Base-by-base conservation (phyloP, 2,797 vertebrate genomes). In the Centropyge bicolor region DNA sequence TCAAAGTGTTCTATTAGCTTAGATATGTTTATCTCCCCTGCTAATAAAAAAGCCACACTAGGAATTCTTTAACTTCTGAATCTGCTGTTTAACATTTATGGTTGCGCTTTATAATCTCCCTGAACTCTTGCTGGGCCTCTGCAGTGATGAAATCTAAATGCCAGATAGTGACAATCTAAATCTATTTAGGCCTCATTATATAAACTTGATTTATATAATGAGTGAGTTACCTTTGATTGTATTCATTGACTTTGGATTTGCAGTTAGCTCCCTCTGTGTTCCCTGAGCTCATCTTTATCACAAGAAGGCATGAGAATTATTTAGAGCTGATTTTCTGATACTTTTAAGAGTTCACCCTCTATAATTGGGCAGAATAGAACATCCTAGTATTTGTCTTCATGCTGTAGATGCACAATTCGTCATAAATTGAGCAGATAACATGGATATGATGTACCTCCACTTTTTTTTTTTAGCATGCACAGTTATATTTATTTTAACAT, bases 11-110 rank as follows among this genome's bases (percentile, higher is more conserved):
- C 19, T 41, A 70, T 83, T 61, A 70, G 13, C 78, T 81, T 85
- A 62, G 63, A 72, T 72, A 27, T 48, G 48, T 82, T 75, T 73
- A 72, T 83, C 68, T 73, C 60, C 55, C 68, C 51, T 56, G 61
- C 24, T 40, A 35, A 56, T 62, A 65, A 48, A 74, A 74, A 70
- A 70, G 74, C 40, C 57, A 65, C 70, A 61, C 43, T 20, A 54
- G 20, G 46, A 70, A 59, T n/a, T 17, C 38, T 70, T 76, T 69
- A 70, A 76, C 59, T 56, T 62, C 38, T 80, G 52, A 73, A 68
- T 76, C 52, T 77, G 63, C 68, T 70, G 67, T 80, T 86, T 76
- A 63, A 27, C 54, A 63, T 74, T 82, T 76, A 41, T 71, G 61
- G 56, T 74, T 51, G 49, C 61, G 70, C 60, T 76, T 79, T 59